phyloP scores from a whole-genome alignment of 2,888 invertebrate species.

The Pyrrhia umbra region DNA sequence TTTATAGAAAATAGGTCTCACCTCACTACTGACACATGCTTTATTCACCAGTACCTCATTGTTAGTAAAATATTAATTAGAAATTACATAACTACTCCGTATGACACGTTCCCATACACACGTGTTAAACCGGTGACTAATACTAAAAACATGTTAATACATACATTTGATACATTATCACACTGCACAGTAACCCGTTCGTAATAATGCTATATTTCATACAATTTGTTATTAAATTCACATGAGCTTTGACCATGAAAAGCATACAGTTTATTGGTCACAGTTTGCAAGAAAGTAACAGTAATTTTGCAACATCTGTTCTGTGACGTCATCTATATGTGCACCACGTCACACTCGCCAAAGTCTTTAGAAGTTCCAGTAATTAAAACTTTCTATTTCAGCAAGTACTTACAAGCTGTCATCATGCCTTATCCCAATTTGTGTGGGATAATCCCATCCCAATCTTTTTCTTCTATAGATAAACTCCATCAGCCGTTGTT shows the following conservation, averaged over 20 bases:
- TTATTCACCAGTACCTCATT: background rate
- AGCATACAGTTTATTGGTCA: conserved; percentile 23
- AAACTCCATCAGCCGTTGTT: no score
- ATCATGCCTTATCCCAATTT: no score
- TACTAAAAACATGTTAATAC: conserved; percentile 6
- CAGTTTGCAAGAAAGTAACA: conserved; percentile 50
- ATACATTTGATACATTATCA: conserved; percentile 1
- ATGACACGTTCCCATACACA: background rate
- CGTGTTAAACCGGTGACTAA: conserved; percentile 29
- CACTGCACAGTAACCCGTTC: conserved; percentile 10
- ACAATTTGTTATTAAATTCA: conserved; percentile 8
- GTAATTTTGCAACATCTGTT: conserved; percentile 45
- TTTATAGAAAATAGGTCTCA: no score
- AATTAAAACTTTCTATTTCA: no score
- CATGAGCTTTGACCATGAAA: conserved; percentile 46
- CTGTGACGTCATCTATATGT: conserved; percentile 30
- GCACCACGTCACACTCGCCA: background rate
- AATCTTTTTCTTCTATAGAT: no score
- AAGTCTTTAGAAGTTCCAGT: no score
- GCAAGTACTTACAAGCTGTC: no score
- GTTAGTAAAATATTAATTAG: background rate
- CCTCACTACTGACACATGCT: no score
- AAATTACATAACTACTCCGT: background rate
- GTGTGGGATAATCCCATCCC: no score
- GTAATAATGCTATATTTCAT: conserved; percentile 16